These are phyloP conservation scores for Drosophila kepulauana DNA, from an alignment of 1,140 invertebrate species.

Conservation along the genomic window DNA sequence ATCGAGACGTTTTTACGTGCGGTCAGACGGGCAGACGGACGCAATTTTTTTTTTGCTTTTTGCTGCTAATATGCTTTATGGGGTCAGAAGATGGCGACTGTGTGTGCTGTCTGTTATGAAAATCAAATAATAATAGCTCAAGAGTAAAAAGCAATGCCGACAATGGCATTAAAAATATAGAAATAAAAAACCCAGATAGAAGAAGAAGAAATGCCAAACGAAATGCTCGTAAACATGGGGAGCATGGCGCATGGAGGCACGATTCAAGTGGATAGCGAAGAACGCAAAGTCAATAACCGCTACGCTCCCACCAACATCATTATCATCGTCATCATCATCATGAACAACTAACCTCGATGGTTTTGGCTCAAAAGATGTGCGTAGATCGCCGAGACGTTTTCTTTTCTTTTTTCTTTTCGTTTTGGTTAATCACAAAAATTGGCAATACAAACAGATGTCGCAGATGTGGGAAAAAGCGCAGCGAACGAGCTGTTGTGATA, in stretches of 20 bases:
- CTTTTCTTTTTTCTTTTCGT: conserved; percentile 4
- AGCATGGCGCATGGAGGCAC: conserved; percentile 28
- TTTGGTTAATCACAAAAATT: conserved; percentile 10
- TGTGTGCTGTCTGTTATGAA: conserved; percentile 3
- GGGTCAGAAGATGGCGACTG: neutral
- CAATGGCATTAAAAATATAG: conserved; percentile 12
- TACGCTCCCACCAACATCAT: conserved; percentile 46
- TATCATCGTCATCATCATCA: neutral
- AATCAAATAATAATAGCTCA: conserved; percentile 13
- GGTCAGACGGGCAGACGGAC: neutral
- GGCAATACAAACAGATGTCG: neutral
- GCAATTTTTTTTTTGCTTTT: neutral
- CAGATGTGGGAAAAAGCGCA: conserved; percentile 4
- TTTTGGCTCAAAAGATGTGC: neutral
- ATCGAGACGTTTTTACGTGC: neutral
- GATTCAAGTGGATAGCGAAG: conserved; percentile 46
- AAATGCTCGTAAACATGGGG: conserved; percentile 27
- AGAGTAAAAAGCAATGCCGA: conserved; percentile 9
- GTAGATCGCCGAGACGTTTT: neutral
- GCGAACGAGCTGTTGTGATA: neutral
- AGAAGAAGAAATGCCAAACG: conserved; percentile 33
- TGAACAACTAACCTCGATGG: neutral
- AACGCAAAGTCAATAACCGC: conserved; percentile 67
- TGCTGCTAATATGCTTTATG: neutral
- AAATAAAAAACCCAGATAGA: conserved; percentile 1